Percentiles rank a stretch among this genome's conserved stretches.
phyloP scores from a whole-genome alignment of 2,797 vertebrate genomes.

The Bovichtus variegatus region DNA sequence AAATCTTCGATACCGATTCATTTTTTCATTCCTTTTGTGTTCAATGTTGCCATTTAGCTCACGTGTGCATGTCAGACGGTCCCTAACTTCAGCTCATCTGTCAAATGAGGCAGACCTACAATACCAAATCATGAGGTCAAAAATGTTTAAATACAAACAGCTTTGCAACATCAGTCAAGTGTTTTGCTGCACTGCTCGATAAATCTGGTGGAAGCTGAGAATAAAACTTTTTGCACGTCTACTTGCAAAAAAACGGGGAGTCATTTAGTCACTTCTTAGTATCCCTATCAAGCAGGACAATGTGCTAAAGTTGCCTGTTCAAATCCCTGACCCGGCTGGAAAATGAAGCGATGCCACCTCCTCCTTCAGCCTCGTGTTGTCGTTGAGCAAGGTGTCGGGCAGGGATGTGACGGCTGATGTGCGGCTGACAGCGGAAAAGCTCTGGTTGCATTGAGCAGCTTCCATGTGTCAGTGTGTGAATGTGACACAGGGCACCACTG shows the following conservation, averaged over 20 bases:
- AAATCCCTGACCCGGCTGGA: not conserved
- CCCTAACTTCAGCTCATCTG: not conserved
- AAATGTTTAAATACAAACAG: no score
- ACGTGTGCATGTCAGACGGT: not conserved
- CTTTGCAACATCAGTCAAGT: not conserved
- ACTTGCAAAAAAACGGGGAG: not conserved
- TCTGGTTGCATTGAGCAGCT: conserved; percentile 17
- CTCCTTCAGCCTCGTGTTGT: not conserved
- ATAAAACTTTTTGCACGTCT: not conserved
- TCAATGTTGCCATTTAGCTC: not conserved
- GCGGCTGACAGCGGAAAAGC: conserved; percentile 6
- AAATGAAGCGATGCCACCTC: not conserved
- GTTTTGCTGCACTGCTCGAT: not conserved
- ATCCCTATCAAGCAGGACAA: not conserved
- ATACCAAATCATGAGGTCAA: not conserved
- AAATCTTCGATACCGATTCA: not conserved
- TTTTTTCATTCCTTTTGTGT: not conserved
- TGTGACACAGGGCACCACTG: conserved; percentile 28
- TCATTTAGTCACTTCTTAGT: not conserved
- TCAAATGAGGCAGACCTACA: not conserved
- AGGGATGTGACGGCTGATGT: conserved; percentile 6
- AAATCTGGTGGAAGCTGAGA: not conserved
- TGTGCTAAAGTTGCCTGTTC: not conserved
- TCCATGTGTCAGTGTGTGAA: conserved; percentile 33
- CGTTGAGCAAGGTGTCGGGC: conserved; percentile 22